Evolutionary conservation across 2,797 vertebrate species (phyloP).

Genomic region (Champsocephalus esox): DNA sequence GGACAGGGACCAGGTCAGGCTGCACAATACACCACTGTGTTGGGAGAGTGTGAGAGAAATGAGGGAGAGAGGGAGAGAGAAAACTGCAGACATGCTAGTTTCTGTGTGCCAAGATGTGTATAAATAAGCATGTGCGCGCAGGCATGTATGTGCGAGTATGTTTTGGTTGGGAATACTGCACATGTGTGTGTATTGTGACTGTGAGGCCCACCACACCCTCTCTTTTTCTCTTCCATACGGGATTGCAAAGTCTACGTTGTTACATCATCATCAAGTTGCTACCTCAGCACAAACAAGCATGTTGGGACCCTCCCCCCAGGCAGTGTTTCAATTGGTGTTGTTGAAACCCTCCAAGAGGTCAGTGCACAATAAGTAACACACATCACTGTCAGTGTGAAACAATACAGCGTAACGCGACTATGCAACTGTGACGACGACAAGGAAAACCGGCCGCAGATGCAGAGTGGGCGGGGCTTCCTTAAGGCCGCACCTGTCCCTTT

Average conservation of each 20-base stretch:
- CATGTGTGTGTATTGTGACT: conserved; percentile 10
- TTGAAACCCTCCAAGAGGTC: conserved; percentile 45
- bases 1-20: conserved; percentile 74
- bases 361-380: conserved; percentile 49
- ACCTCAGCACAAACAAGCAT: conserved; percentile 61
- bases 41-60: conserved; percentile 50
- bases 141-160: conserved; percentile 28
- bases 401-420: conserved; percentile 27
- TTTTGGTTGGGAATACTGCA: conserved; percentile 41
- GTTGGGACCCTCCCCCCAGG: conserved; percentile 39
- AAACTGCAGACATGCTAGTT: conserved; percentile 40
- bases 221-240: background rate
- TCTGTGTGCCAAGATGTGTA: conserved; percentile 35
- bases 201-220: conserved; percentile 24
- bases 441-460: conserved; percentile 17
- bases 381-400: conserved; percentile 53
- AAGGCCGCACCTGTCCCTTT: conserved; percentile 73
- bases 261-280: conserved; percentile 66
- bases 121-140: conserved; percentile 38
- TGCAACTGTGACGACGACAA: conserved; percentile 36
- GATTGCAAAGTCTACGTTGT: conserved; percentile 33
- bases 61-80: conserved; percentile 23
- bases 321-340: conserved; percentile 33
- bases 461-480: conserved; percentile 35
- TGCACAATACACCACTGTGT: conserved; percentile 82